Base-by-base conservation (phyloP, 2,888 invertebrate genomes). In the Ophonus ardosiacus region DNA sequence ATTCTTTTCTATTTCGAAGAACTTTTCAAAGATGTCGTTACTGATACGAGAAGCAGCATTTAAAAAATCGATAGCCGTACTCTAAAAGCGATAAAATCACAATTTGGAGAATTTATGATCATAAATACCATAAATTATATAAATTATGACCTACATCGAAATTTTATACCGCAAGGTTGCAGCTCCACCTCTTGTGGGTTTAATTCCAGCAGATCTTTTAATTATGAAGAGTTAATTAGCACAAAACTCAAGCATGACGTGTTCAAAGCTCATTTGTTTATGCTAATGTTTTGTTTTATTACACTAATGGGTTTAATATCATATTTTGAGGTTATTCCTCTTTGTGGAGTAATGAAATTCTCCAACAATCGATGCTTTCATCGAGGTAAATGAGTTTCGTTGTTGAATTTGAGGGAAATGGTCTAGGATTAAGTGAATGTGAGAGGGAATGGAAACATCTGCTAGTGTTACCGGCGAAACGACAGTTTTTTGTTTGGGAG, bases 391-490 rank as follows among this genome's bases (percentile, higher is more conserved):
- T 40, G 8, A 15, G 43, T 43, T 74, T 74, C 40, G 43, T 18
- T 51, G 43, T 38, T 15, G 59, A 79, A 79, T n/a, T 79, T 59
- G 7, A 40, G 8, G 21, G 51, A 7, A 63, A 63, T 21, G 17
- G 17, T 18, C 21, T 63, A 63, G 63, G 21, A 63, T 38, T 40
- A 63, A 80, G 63, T 80, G 61, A 63, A 63, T 65, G 82, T 57
- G 21, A 0, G 56, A 24, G 71, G 31, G 71, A 82, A 82, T 65
- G 15, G 24, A 38, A 71, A 68, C 82, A 82, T 82, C 82, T 82
- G 82, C 31, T 68, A 38, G 56, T 7, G 56, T 8, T 21, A 81
- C 80, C 59, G 43, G 63, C 63, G 40, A 24, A 59, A 31, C 68
- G 81, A 43, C 24, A 65, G 21, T 51, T 81, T 81, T 56, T 82